phyloP scores from a whole-genome alignment of 1,140 invertebrate genomes.

The Leptonema lineaticorne region DNA sequence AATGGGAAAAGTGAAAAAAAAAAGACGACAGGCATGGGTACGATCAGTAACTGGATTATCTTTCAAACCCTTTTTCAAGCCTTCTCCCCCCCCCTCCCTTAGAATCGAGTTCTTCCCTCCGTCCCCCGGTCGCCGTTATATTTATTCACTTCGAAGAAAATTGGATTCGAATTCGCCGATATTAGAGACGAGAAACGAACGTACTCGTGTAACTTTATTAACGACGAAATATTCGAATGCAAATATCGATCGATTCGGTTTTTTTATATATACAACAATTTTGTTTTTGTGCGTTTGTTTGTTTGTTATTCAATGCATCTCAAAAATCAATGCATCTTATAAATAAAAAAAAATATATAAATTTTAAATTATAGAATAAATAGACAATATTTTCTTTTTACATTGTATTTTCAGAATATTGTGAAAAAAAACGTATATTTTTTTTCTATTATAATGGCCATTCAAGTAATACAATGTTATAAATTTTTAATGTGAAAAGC shows the following conservation, averaged over 20 bases:
- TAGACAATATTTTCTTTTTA: not conserved
- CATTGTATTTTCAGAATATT: not conserved
- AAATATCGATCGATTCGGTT: too few species aligned
- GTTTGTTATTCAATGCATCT: not conserved
- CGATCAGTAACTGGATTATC: constrained; percentile 17
- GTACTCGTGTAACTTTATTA: not conserved
- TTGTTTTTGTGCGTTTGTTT: too few species aligned
- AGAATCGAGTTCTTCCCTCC: too few species aligned
- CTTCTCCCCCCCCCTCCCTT: too few species aligned
- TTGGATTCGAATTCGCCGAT: constrained; percentile 7
- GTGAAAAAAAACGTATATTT: not conserved
- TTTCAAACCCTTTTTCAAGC: constrained; percentile 11
- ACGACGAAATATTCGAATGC: not conserved
- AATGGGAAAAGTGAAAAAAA: too few species aligned
- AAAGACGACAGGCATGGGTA: too few species aligned
- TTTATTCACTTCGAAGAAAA: constrained; percentile 8
- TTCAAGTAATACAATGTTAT: constrained; percentile 1
- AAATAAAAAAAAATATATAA: not conserved
- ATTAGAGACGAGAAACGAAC: not conserved
- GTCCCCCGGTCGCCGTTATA: too few species aligned
- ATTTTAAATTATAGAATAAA: not conserved
- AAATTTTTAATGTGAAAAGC: constrained; percentile 8
- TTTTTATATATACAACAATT: too few species aligned
- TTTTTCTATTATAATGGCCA: not conserved
- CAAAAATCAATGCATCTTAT: too few species aligned